These are phyloP conservation scores for Okapia johnstoni DNA, from an alignment of 2,113 vertebrate species.

Conservation along the genomic window DNA sequence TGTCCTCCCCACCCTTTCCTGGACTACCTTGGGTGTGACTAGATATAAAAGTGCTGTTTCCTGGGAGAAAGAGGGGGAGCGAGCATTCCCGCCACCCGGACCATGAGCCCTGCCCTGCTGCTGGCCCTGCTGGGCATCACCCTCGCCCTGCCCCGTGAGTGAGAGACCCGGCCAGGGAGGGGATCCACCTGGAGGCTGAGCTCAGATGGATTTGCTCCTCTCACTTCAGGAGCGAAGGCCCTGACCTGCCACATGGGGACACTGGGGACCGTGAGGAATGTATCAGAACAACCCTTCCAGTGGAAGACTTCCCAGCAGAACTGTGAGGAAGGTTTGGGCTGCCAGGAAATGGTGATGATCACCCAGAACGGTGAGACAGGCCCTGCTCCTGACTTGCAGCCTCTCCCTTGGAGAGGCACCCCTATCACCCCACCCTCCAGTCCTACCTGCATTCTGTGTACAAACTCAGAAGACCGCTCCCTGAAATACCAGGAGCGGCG, in stretches of 20 bases:
- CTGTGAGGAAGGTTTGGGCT: not conserved
- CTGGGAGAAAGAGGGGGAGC: not conserved
- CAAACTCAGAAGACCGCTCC: not conserved
- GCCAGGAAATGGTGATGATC: conserved; percentile 19
- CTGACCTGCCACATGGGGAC: rapidly evolving
- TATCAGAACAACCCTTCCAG: rapidly evolving
- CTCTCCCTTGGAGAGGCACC: rapidly evolving
- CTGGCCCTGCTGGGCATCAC: conserved; percentile 1
- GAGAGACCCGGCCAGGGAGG: not conserved
- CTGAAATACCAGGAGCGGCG: not conserved
- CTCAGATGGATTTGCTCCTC: not conserved
- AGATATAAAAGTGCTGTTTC: not conserved
- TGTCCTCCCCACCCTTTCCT: not conserved
- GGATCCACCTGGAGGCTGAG: rapidly evolving
- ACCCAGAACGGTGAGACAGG: conserved; percentile 19
- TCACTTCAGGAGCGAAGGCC: not conserved
- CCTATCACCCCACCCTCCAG: too few species aligned
- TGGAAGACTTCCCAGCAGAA: rapidly evolving
- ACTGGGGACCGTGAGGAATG: rapidly evolving
- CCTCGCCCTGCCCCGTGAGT: not conserved
- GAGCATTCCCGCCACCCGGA: rapidly evolving
- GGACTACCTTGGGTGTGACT: not conserved
- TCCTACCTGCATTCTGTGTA: not conserved
- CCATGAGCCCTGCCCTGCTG: not conserved
- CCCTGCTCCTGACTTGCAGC: not conserved